Base-by-base conservation (phyloP, 2,113 vertebrate species). In the Heptranchias perlo region DNA sequence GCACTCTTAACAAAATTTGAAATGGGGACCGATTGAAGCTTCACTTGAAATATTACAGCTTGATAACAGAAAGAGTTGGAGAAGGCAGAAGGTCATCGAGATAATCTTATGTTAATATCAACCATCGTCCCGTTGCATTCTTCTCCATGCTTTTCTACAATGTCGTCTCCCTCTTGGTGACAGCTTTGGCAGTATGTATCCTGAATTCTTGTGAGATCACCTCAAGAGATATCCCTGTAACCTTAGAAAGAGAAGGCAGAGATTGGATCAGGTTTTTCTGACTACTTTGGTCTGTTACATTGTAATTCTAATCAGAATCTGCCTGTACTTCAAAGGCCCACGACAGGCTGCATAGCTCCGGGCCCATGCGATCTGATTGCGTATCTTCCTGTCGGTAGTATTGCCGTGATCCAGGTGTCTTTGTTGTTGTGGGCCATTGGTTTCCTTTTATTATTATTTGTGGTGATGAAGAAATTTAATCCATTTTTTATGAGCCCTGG, bases 241-340 rank as follows among this genome's bases (percentile, higher is more conserved):
- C 65, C 96, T 58, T 39, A 97, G 97, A 96, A 95, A 89, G 28
- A 52, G 73, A 97, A 97, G 97, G 96, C 96, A 96, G 96, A 96
- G 96, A 87, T 39, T 96, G 67, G 25, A 86, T 95, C 97, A 96
- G 39, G 54, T 96, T 97, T 97, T 97, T 97, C 62, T 97, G 97
- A 96, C 96, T 97, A 97, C 97, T 97, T 97, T 97, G 96, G 97
- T 97, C 97, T 96, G 97, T 96, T 96, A 96, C 92, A 96, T 97
- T 97, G 97, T 95, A 97, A 97, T 97, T 97, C 96, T 97, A 97
- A 97, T 97, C 97, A 96, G 96, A 84, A 96, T 82, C 39, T 96
- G 96, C 35, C 78, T 11, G 16, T 14, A 97, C 97, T 97, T 97
- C 97, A 98, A 97, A 98, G 89, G 97, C 89, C 94, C 39, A 0